Conservation (phyloP, 2,113 vertebrate genomes). For the Ciconia boyciana region DNA sequence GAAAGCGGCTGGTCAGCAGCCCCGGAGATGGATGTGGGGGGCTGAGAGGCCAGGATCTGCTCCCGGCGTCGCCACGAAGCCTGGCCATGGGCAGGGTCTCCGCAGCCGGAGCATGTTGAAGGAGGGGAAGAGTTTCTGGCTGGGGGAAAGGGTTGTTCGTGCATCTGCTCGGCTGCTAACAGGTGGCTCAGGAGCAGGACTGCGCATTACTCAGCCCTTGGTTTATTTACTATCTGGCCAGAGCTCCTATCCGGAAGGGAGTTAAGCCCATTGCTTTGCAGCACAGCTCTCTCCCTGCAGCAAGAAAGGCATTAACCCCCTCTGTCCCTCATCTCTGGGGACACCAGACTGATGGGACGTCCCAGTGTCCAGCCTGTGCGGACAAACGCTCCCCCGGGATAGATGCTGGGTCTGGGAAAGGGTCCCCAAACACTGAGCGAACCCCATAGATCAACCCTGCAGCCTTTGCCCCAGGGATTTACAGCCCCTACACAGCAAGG, state of each 20-base stretch:
- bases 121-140: background rate
- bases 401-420: background rate
- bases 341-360: background rate
- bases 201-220: background rate
- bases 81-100: background rate
- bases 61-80: background rate
- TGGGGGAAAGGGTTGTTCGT: background rate
- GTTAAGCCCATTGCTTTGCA: background rate
- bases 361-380: rapidly evolving
- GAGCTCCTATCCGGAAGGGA: background rate
- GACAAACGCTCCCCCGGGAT: background rate
- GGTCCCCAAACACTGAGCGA: rapidly evolving
- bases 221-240: background rate
- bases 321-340: background rate
- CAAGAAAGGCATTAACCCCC: background rate
- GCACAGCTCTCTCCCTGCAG: background rate
- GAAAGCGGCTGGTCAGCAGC: background rate
- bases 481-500: rapidly evolving
- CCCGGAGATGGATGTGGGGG: background rate
- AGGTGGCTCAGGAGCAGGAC: slow-evolving; percentile 32
- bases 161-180: background rate
- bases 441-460: rapidly evolving
- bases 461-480: background rate
- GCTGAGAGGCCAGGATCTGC: background rate
- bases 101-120: rapidly evolving